Percentiles rank a stretch among this genome's conserved stretches.
Conservation (phyloP, 2,888 invertebrate species). For the Drosophila mettleri region DNA sequence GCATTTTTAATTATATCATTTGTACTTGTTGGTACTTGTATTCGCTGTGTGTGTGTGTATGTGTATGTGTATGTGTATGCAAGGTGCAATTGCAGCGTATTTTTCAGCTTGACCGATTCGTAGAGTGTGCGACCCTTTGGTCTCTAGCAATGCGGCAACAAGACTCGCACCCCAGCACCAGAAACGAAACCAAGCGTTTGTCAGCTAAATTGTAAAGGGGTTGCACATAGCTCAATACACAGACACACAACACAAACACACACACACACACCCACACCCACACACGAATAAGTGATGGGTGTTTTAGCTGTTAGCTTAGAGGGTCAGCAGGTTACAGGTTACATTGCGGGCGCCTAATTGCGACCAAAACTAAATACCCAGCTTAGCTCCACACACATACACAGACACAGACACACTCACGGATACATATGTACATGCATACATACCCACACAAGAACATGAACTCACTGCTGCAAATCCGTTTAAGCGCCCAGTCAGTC, state of each 20-base stretch:
- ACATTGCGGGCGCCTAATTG: constrained; percentile 60
- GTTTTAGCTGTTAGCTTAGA: constrained; percentile 58
- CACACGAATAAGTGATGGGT: constrained; percentile 34
- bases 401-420: not conserved
- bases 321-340: constrained; percentile 79
- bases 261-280: not conserved
- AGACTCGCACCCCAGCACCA: constrained; percentile 65
- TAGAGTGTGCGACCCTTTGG: constrained; percentile 55
- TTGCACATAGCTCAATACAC: constrained; percentile 47
- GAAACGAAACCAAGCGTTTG: constrained; percentile 65
- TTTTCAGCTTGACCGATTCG: constrained; percentile 82
- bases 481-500: constrained; percentile 53
- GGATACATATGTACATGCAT: not conserved
- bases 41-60: constrained; percentile 20
- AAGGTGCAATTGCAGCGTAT: constrained; percentile 79
- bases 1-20: constrained; percentile 5
- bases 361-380: constrained; percentile 42
- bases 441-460: not conserved
- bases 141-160: constrained; percentile 59
- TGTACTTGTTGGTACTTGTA: constrained; percentile 30
- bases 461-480: constrained; percentile 46
- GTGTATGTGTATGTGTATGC: constrained; percentile 30
- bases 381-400: not conserved
- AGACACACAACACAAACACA: not conserved
- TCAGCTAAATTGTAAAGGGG: constrained; percentile 64